Evolutionary conservation across 2,888 invertebrate genomes (phyloP).

Genomic region (Argyresthia albistria): DNA sequence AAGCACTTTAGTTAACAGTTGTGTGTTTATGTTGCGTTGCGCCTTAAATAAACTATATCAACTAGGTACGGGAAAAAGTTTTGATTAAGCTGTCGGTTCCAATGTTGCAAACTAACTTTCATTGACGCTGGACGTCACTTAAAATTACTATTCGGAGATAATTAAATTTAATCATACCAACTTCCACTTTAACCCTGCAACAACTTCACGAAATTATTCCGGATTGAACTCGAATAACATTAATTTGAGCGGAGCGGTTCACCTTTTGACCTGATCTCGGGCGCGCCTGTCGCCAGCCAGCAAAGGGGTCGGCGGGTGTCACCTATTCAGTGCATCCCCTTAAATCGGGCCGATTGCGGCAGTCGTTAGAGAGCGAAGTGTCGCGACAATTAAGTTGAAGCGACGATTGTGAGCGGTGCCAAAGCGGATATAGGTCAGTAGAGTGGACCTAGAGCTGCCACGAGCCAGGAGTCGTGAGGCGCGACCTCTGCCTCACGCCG

Average conservation of each 20-base stretch:
- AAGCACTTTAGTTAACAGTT: neutral
- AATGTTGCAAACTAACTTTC: too few species aligned
- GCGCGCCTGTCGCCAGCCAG: slow-evolving; percentile 30
- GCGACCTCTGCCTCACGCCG: neutral
- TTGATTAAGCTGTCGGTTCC: too few species aligned
- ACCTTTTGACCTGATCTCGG: slow-evolving; percentile 35
- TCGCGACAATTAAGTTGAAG: slow-evolving; percentile 72
- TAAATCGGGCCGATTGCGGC: slow-evolving; percentile 65
- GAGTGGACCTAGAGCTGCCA: slow-evolving; percentile 42
- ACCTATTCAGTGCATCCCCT: slow-evolving; percentile 23
- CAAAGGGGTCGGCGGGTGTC: slow-evolving; percentile 34
- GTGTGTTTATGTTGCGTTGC: neutral
- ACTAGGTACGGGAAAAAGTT: too few species aligned
- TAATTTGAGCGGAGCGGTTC: slow-evolving; percentile 11
- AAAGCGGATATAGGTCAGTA: slow-evolving; percentile 70
- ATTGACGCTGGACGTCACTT: too few species aligned
- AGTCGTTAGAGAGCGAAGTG: slow-evolving; percentile 69
- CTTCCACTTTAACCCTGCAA: too few species aligned
- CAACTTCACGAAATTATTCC: too few species aligned
- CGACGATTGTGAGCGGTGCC: slow-evolving; percentile 69
- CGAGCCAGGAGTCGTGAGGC: neutral
- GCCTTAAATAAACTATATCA: too few species aligned
- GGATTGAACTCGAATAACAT: slow-evolving; percentile 20
- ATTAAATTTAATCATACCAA: too few species aligned
- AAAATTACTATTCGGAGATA: too few species aligned